Conservation (phyloP, 2,113 vertebrate genomes). For the Otus sunia region DNA sequence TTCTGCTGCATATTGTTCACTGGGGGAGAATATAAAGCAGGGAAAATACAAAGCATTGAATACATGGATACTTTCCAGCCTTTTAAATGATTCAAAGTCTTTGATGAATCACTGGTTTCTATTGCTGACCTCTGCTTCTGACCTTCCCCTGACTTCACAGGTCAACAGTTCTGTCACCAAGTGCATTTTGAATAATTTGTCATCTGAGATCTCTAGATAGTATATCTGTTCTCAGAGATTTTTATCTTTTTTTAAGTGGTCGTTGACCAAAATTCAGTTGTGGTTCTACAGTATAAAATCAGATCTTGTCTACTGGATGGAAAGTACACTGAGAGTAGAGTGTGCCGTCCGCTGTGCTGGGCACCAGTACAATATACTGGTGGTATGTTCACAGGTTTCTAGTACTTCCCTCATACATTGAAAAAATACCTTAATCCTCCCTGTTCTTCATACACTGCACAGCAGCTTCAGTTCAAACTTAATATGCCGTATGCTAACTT, state of each 20-base stretch:
- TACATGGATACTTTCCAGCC: not conserved
- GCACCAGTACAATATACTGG: too few species aligned
- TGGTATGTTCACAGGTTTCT: not conserved
- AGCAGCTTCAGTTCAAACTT: not conserved
- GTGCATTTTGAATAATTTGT: not conserved
- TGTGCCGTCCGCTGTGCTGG: not conserved
- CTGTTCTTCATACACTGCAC: not conserved
- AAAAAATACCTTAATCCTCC: not conserved
- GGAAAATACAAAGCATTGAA: slow-evolving; percentile 1
- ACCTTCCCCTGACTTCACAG: not conserved
- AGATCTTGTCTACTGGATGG: not conserved
- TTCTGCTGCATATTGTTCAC: slow-evolving; percentile 8
- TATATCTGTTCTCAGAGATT: not conserved
- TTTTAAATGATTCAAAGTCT: not conserved
- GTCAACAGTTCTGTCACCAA: not conserved
- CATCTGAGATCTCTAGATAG: not conserved
- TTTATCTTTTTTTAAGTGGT: not conserved
- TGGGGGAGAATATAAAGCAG: not conserved
- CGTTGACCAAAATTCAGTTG: not conserved
- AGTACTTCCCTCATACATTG: not conserved
- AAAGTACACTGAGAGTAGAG: not conserved
- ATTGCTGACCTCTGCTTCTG: not conserved
- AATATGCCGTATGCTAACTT: not conserved
- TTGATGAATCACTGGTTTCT: not conserved
- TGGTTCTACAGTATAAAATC: not conserved